Conservation (phyloP, 2,113 vertebrate genomes). For the Typhlomys cinereus region DNA sequence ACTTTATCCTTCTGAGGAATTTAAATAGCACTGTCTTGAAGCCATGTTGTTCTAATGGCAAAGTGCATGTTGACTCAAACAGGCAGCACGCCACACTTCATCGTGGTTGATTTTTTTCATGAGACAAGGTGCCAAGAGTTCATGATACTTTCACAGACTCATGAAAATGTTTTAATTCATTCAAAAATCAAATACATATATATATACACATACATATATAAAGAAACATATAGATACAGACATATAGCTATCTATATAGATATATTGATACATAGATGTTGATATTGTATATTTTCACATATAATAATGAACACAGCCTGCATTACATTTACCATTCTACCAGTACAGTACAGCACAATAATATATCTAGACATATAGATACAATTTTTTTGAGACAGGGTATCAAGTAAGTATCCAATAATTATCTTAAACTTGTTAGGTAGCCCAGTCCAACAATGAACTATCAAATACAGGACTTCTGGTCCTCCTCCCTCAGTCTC, state of each 20-base stretch:
- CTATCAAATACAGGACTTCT: too few relatives aligned
- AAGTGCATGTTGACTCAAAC: neutral
- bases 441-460: neutral
- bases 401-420: neutral
- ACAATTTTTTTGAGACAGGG: neutral
- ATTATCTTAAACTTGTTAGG: neutral
- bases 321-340: neutral
- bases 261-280: too few relatives aligned
- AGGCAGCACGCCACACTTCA: neutral
- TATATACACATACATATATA: too few relatives aligned
- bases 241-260: too few relatives aligned
- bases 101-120: neutral
- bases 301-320: slow-evolving; percentile 5
- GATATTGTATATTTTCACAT: neutral
- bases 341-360: too few relatives aligned
- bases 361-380: neutral
- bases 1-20: slow-evolving; percentile 22
- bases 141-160: neutral
- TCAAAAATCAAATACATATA: slow-evolving; percentile 14
- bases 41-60: neutral
- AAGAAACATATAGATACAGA: too few relatives aligned
- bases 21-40: neutral
- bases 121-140: neutral
- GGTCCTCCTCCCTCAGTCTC: neutral
- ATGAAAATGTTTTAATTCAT: slow-evolving; percentile 29